A percentile compares a stretch with the other conserved stretches of the same genome.
Conservation (phyloP, 2,888 invertebrate genomes). For the Eristalis arbustorum region DNA sequence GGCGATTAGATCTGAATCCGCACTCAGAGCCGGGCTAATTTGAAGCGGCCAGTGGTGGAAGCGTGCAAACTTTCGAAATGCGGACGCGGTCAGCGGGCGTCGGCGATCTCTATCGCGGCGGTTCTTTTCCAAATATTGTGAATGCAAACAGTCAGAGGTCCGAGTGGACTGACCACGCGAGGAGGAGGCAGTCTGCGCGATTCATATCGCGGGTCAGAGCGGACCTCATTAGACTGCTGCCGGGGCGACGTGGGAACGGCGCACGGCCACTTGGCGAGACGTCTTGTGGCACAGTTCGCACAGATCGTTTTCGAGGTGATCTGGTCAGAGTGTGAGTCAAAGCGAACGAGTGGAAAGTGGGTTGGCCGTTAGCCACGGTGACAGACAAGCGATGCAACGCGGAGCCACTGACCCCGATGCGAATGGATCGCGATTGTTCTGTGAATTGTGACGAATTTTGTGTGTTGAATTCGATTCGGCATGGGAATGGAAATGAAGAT, state of each 20-base stretch:
- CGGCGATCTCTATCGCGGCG: conserved; percentile 20
- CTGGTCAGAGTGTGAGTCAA: too few relatives aligned
- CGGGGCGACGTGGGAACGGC: background rate
- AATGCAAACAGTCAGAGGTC: conserved; percentile 14
- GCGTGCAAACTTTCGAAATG: conserved; percentile 17
- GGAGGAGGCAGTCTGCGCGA: background rate
- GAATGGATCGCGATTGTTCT: too few relatives aligned
- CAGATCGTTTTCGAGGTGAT: background rate
- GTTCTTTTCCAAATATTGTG: conserved; percentile 21
- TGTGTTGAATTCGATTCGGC: background rate
- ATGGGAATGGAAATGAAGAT: background rate
- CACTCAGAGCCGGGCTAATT: conserved; percentile 45
- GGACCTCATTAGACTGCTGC: background rate
- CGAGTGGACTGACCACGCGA: background rate
- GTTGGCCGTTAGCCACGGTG: background rate
- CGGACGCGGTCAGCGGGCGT: background rate
- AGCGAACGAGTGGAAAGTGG: background rate
- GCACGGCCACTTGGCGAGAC: too few relatives aligned
- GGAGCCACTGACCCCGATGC: background rate
- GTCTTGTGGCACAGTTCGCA: background rate
- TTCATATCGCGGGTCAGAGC: background rate
- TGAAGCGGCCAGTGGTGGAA: conserved; percentile 3
- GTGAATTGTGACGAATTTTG: background rate
- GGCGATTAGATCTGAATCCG: conserved; percentile 43
- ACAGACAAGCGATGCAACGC: background rate